Conservation (phyloP, 2,888 invertebrate genomes). For the Tetragonula carbonaria region DNA sequence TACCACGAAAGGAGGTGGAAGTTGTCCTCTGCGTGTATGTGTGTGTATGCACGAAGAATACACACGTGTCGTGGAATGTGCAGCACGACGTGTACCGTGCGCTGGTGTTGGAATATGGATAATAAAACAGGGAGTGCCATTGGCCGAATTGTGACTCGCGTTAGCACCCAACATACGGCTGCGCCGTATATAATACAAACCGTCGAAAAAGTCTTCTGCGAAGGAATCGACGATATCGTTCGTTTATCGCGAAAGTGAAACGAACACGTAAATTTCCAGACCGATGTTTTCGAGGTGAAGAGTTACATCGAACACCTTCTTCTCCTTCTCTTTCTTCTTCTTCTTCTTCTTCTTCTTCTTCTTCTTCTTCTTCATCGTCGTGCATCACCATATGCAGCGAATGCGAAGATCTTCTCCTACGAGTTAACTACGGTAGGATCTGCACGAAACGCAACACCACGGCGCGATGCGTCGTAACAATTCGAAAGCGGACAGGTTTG, state of each 20-base stretch:
- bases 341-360: neutral
- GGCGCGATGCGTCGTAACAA: neutral
- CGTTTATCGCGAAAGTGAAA: slow-evolving; percentile 15
- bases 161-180: neutral
- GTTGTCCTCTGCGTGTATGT: neutral
- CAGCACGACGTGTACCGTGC: slow-evolving; percentile 32
- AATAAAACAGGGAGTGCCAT: slow-evolving; percentile 75
- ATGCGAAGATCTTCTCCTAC: slow-evolving; percentile 17
- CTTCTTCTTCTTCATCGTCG: neutral
- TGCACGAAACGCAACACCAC: neutral
- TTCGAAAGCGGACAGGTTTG: slow-evolving; percentile 26
- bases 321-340: neutral
- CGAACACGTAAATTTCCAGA: slow-evolving; percentile 26
- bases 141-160: slow-evolving; percentile 72
- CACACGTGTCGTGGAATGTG: slow-evolving; percentile 55
- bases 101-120: slow-evolving; percentile 37
- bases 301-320: slow-evolving; percentile 7
- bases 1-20: slow-evolving; percentile 58
- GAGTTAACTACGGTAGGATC: slow-evolving; percentile 13
- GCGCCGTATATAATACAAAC: neutral
- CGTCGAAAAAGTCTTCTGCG: slow-evolving; percentile 27
- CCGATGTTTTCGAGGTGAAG: slow-evolving; percentile 18
- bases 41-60: neutral
- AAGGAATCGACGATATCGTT: neutral
- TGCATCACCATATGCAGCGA: slow-evolving; percentile 31